Conservation (phyloP, 2,113 vertebrate genomes). For the Caretta caretta region DNA sequence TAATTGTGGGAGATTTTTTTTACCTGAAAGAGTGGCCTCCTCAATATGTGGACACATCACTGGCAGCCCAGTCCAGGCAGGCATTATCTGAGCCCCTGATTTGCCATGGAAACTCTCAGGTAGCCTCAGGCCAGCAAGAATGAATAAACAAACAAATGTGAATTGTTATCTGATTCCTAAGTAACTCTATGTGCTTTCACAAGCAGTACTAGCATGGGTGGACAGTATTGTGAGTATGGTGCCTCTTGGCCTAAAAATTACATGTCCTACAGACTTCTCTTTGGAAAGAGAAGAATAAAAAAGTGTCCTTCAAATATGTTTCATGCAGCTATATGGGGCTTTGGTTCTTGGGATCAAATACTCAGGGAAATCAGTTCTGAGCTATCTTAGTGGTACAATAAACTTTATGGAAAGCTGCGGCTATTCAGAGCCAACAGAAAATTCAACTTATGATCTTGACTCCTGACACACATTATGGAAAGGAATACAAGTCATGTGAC, state of each 20-base stretch:
- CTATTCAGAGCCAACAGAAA: not conserved
- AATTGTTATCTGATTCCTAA: not conserved
- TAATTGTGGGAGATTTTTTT: not conserved
- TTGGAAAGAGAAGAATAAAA: not conserved
- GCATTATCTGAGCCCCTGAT: not conserved
- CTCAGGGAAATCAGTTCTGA: not conserved
- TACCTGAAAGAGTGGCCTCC: not conserved
- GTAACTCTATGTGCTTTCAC: not conserved
- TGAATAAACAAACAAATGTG: not conserved
- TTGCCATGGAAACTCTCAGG: not conserved
- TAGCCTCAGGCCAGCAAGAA: not conserved
- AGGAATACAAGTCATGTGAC: not conserved
- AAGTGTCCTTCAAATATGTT: not conserved
- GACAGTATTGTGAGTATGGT: not conserved
- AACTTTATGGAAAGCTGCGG: not conserved
- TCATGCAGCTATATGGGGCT: not conserved
- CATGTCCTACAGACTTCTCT: not conserved
- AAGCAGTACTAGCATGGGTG: not conserved
- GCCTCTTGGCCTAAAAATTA: not conserved
- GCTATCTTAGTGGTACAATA: not conserved
- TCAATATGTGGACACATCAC: not conserved
- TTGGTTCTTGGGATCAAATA: not conserved
- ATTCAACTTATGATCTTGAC: not conserved
- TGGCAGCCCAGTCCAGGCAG: not conserved
- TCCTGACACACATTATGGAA: not conserved